A percentile compares a stretch with the other conserved stretches of the same genome.
phyloP scores from a whole-genome alignment of 53 echinoderm and acorn worm genomes.

The Antedon mediterranea region DNA sequence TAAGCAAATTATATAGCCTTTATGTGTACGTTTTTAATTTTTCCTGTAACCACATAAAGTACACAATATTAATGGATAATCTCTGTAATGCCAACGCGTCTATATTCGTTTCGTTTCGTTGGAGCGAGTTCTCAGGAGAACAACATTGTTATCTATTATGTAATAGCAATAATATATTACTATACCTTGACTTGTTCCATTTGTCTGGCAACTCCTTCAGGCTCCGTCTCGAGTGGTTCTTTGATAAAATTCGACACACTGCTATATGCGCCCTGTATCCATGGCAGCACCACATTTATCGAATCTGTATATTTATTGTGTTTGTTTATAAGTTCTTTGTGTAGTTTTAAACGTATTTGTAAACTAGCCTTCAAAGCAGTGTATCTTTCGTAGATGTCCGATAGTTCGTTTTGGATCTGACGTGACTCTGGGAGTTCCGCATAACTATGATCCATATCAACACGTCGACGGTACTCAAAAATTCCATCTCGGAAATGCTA shows the following conservation, averaged over 20 bases:
- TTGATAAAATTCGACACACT: constrained; percentile 60
- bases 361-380: constrained; percentile 50
- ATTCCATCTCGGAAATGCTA: constrained; percentile 70
- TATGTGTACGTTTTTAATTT: no score
- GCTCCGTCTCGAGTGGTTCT: constrained; percentile 85
- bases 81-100: no score
- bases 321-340: constrained; percentile 65
- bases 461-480: constrained; percentile 61
- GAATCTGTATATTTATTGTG: constrained; percentile 65
- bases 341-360: constrained; percentile 41
- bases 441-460: constrained; percentile 64
- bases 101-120: no score
- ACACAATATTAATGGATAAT: no score
- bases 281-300: constrained; percentile 57
- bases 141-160: no score
- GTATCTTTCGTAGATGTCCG: constrained; percentile 87
- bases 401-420: constrained; percentile 74
- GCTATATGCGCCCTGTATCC: constrained; percentile 64
- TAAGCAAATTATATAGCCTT: background rate
- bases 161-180: background rate
- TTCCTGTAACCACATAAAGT: no score
- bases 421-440: constrained; percentile 75
- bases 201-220: constrained; percentile 56
- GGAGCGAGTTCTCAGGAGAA: no score
- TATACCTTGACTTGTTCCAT: constrained; percentile 81